Evolutionary conservation across 2,113 vertebrate species (phyloP), one percentile per base, ranked within the genome.

Genomic region (Oostethus manadensis): DNA sequence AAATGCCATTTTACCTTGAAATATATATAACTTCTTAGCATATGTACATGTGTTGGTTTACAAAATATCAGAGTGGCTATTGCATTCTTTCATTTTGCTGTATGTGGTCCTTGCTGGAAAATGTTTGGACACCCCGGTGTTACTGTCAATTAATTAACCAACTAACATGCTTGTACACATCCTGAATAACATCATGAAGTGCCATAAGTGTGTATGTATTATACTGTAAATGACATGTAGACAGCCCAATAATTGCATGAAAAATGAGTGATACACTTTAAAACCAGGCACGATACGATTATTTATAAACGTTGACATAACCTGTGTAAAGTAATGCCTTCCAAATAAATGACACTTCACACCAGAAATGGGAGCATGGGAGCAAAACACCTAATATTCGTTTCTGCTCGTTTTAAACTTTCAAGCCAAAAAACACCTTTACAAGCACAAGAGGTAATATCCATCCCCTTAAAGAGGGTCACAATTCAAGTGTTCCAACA

Each of bases 401-500:
- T 46, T 46, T 46, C 17, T 46, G 45, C 51, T 53, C 16, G 23
- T 43, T 57, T 16, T 15, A 43, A 16, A 14, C 55, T 22, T 58
- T 71, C 59, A 66, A 63, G 68, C 67, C 26, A 60, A 47, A 80
- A 76, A 44, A 66, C 56, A 59, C 56, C 58, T 33, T 71, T 64
- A 48, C 62, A 66, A 72, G 61, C 55, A 78, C 56, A 64, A 71
- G 51, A 47, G 35, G 40, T 21, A 74, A 42, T 72, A 74, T 64
- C 47, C 46, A 68, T 54, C 67, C 76, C 74, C 68, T 77, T 70
- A 48, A 80, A 75, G 70, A 35, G 68, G 63, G 59, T 64, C n/a
- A 78, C 68, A 64, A 79, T 74, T 51, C 74, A 77, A 73, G 58
- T 50, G 47, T 63, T 64, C 69, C 60, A 71, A 75, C 74, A 75